Evolutionary conservation across 2,113 vertebrate species (phyloP).

Genomic region (Rattus rattus): DNA sequence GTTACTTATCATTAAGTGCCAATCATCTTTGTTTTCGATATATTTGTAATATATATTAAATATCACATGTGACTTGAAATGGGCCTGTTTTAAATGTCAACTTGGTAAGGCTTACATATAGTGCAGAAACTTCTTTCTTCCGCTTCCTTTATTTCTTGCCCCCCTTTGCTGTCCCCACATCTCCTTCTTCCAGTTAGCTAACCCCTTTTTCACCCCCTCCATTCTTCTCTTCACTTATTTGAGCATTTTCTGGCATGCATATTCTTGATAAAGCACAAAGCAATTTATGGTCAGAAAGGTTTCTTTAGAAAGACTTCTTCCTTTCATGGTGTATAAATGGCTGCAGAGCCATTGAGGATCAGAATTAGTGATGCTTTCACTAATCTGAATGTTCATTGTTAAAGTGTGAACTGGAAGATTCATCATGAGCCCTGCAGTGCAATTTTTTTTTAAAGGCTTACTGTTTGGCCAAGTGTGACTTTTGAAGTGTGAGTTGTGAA

Average conservation of each 20-base stretch:
- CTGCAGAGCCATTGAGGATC: conserved; percentile 62
- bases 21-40: conserved; percentile 84
- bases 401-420: conserved; percentile 34
- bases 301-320: conserved; percentile 38
- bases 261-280: conserved; percentile 40
- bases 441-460: conserved; percentile 23
- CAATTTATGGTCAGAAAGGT: conserved; percentile 20
- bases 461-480: not conserved
- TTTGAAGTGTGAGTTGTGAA: conserved; percentile 26
- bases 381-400: conserved; percentile 36
- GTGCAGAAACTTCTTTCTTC: not conserved
- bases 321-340: conserved; percentile 4
- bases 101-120: conserved; percentile 11
- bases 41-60: conserved; percentile 62
- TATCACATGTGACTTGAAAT: conserved; percentile 26
- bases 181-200: not conserved
- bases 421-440: not conserved
- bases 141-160: no score
- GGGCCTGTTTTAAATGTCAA: not conserved
- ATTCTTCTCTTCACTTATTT: not conserved
- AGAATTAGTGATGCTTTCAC: conserved; percentile 35
- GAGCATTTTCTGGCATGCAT: not conserved
- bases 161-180: rapidly evolving
- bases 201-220: rapidly evolving
- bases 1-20: conserved; percentile 91